phyloP scores from a whole-genome alignment of 2,113 vertebrate species.

The Gavia stellata region DNA sequence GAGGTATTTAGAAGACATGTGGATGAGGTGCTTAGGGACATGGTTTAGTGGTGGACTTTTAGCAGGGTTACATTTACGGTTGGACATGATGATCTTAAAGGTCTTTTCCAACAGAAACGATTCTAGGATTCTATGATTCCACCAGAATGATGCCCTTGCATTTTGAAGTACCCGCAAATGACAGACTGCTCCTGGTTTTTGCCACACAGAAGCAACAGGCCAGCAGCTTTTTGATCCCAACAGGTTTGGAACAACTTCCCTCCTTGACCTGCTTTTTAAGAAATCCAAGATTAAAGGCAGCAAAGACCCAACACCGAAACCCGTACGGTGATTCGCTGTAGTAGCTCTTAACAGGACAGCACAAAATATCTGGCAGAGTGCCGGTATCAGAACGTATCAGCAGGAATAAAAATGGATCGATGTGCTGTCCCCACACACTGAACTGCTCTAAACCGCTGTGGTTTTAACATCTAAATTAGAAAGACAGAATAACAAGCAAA shows the following conservation, averaged over 20 bases:
- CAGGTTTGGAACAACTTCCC: neutral
- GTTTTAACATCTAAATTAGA: neutral
- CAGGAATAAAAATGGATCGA: neutral
- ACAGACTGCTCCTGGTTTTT: no score
- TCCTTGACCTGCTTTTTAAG: neutral
- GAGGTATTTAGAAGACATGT: no score
- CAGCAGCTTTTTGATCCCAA: neutral
- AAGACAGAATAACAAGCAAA: neutral
- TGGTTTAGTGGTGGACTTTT: no score
- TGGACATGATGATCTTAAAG: no score
- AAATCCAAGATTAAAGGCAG: neutral
- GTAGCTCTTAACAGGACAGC: neutral
- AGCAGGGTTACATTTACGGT: no score
- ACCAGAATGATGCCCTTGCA: neutral
- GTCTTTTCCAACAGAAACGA: no score
- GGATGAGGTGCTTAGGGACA: no score
- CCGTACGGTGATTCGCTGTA: rapidly evolving
- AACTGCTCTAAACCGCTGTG: neutral
- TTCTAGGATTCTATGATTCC: no score
- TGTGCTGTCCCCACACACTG: no score
- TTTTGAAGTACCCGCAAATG: no score
- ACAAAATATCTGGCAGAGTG: neutral
- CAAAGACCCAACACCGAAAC: no score
- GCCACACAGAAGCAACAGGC: neutral
- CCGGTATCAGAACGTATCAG: neutral